A percentile compares a stretch with the other conserved stretches of the same genome.
Evolutionary conservation across 2,888 invertebrate species (phyloP).

Genomic region (Eristalinus aeneus): DNA sequence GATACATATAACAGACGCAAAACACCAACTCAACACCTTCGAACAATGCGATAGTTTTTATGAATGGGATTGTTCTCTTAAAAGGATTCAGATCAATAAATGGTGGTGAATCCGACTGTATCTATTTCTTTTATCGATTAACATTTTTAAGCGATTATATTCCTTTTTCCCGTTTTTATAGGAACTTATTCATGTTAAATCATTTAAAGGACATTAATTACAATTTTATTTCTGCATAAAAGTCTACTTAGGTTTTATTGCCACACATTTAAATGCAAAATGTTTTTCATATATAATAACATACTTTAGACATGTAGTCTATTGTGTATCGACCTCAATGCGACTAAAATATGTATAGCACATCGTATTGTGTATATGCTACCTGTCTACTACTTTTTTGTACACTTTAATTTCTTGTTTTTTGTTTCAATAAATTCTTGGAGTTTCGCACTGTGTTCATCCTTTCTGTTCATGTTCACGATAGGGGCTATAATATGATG

Average conservation of each 20-base stretch:
- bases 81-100: constrained; percentile 79
- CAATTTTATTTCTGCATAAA: not conserved
- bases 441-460: constrained; percentile 34
- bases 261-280: not conserved
- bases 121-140: constrained; percentile 39
- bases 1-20: constrained; percentile 29
- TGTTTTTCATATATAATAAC: not conserved
- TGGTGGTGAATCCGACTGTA: constrained; percentile 73
- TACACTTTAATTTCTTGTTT: constrained; percentile 32
- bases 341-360: not conserved
- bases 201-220: too few relatives aligned
- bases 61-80: constrained; percentile 79
- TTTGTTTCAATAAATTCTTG: constrained; percentile 19
- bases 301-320: not conserved
- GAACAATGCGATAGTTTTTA: constrained; percentile 79
- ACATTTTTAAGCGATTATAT: constrained; percentile 44
- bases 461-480: constrained; percentile 11
- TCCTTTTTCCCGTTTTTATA: too few relatives aligned
- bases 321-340: not conserved
- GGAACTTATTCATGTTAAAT: too few relatives aligned
- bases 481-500: constrained; percentile 37
- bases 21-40: constrained; percentile 69
- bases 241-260: not conserved
- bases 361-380: constrained; percentile 30
- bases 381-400: constrained; percentile 15